These are phyloP conservation scores for Sclerurus mexicanus DNA, from an alignment of 2,113 vertebrate species.

Conservation along the genomic window DNA sequence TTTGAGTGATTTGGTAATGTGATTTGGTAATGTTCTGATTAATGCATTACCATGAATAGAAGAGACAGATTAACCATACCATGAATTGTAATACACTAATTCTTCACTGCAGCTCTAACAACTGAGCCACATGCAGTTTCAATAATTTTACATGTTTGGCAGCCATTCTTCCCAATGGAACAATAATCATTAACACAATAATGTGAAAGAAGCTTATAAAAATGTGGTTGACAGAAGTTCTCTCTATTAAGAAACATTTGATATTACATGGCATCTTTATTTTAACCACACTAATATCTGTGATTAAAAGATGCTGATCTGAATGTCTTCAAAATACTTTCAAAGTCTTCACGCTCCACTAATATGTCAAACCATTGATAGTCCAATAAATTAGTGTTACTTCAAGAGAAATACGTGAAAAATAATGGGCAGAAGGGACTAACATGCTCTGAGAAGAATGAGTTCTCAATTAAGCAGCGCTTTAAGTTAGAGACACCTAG, in stretches of 20 bases:
- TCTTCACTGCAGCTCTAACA: conserved; percentile 13
- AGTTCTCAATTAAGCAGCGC: background rate
- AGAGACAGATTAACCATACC: conserved; percentile 54
- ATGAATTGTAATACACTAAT: conserved; percentile 9
- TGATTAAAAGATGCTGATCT: background rate
- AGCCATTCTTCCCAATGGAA: conserved; percentile 53
- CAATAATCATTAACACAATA: conserved; percentile 44
- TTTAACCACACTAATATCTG: background rate
- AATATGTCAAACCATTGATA: conserved; percentile 13
- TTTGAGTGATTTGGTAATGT: conserved; percentile 47
- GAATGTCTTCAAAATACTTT: conserved; percentile 21
- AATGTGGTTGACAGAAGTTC: conserved; percentile 48
- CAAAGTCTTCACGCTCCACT: background rate
- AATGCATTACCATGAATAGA: conserved; percentile 46
- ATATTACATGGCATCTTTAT: background rate
- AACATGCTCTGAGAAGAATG: background rate
- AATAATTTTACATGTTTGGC: conserved; percentile 60
- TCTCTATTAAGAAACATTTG: background rate
- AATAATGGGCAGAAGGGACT: background rate
- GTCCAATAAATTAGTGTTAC: conserved; percentile 15
- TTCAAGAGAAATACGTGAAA: background rate
- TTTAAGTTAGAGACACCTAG: background rate
- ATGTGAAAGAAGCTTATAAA: conserved; percentile 61
- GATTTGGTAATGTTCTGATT: conserved; percentile 51
- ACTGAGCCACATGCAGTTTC: conserved; percentile 58